Evolutionary conservation across 1,140 invertebrate species (phyloP).

Genomic region (Sinella curviseta): DNA sequence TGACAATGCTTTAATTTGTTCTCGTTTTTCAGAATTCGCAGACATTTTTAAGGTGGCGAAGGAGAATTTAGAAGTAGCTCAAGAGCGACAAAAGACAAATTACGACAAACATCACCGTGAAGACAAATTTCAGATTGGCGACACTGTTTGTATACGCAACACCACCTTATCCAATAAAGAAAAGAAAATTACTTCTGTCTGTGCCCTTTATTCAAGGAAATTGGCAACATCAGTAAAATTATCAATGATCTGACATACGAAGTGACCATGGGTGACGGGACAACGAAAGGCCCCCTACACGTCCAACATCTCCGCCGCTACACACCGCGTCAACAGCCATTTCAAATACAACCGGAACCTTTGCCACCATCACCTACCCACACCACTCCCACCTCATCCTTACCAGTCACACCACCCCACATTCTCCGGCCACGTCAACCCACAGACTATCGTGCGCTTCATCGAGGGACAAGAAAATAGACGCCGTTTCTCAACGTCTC

Average conservation of each 20-base stretch:
- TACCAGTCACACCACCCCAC: background rate
- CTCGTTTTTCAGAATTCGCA: background rate
- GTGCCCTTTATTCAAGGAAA: background rate
- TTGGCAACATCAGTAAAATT: background rate
- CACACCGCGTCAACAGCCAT: background rate
- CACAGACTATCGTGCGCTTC: background rate
- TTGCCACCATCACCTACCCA: background rate
- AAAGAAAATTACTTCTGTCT: background rate
- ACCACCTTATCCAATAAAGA: slow-evolving; percentile 1
- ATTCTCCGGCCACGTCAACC: background rate
- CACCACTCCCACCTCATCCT: background rate
- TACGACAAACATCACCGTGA: background rate
- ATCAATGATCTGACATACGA: background rate
- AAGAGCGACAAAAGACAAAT: background rate
- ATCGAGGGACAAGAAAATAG: background rate
- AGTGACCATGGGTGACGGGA: background rate
- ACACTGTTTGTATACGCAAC: background rate
- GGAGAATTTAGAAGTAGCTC: background rate
- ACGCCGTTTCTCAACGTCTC: background rate
- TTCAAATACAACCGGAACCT: no score
- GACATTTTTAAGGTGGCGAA: background rate
- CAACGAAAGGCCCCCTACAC: background rate
- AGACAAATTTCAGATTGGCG: slow-evolving; percentile 5
- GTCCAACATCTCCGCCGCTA: background rate
- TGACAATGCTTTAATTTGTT: background rate